phyloP scores from a whole-genome alignment of 2,888 invertebrate species.

The Thumatha senex region DNA sequence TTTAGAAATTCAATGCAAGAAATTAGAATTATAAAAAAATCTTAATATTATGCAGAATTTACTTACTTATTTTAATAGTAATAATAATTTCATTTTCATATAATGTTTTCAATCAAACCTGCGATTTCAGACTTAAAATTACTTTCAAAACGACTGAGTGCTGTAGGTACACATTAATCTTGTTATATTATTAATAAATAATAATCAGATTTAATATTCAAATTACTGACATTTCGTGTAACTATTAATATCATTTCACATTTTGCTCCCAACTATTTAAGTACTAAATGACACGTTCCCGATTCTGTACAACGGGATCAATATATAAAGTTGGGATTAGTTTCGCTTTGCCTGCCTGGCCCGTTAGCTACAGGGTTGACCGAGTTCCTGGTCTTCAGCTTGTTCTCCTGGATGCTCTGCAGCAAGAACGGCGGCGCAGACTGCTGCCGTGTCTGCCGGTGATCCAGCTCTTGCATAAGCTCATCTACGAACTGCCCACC shows the following conservation, averaged over 20 bases:
- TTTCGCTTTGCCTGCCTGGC: constrained; percentile 62
- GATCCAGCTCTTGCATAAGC: constrained; percentile 63
- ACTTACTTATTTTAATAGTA: not conserved
- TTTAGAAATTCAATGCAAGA: not conserved
- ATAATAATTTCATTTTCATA: not conserved
- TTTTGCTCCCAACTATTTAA: not conserved
- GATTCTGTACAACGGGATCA: constrained; percentile 27
- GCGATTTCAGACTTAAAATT: not conserved
- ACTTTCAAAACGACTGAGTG: not conserved
- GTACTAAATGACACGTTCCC: not conserved
- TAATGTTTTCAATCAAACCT: too few species aligned
- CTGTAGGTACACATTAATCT: not conserved
- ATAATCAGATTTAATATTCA: not conserved
- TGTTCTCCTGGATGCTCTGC: constrained; percentile 72
- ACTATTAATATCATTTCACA: not conserved
- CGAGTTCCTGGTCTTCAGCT: constrained; percentile 51
- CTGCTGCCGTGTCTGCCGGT: constrained; percentile 51
- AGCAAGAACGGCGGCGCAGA: constrained; percentile 69
- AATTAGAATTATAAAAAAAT: not conserved
- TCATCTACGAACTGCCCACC: constrained; percentile 78
- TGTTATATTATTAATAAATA: not conserved
- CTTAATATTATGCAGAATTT: not conserved
- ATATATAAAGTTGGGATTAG: constrained; percentile 75
- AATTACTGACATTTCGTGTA: not conserved
- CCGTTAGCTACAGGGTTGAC: constrained; percentile 54